Base-by-base conservation (phyloP, 2,888 invertebrate genomes). In the Polydrusus cervinus region DNA sequence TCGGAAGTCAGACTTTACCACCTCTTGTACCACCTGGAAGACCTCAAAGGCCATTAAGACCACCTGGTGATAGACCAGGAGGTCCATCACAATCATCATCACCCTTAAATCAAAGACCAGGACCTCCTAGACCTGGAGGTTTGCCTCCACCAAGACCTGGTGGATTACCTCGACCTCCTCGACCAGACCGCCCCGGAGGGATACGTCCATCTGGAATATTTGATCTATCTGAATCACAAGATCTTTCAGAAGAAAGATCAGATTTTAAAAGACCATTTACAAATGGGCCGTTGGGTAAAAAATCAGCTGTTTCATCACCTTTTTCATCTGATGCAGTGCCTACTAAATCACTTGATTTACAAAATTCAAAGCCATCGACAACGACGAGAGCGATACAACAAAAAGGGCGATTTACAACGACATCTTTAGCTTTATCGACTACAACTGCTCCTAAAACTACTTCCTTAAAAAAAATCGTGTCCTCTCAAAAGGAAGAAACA, bases 1-100 rank as follows among this genome's bases (percentile, higher is more conserved):
- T 75, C 25, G 49, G 62, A 34, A 64, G 69, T 47, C 78, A 78
- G 66, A 78, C 78, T 16, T 47, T 78, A 16, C 78, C 78, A 20
- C 78, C 78, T 1, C 9, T 69, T 14, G 43, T 73, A n/a, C 65
- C 75, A 30, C 76, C 76, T 49, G n/a, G 34, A 6, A 55, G 75
- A 68, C 73, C 72, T 13, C 60, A 70, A 14, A 53, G 68, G 9
- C 75, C 75, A 7, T 25, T 66, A 43, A 65, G 72, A 64, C 76
- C 74, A 45, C 69, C 74, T 30, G 62, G 62, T 34, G 40, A 14
- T 14, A 25, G 45, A 67, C 67, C 67, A 16, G 25, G 61, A 30
- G 69, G 74, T 57, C 71, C 68, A 16, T 66, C 62, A 20, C 25
- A 61, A 38, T 74, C 66, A n/a, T 51, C 76, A 16, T 74, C 75